A percentile compares a stretch with the other conserved stretches of the same genome.
Evolutionary conservation across 2,888 invertebrate genomes (phyloP).

Genomic region (Conchocele bisecta): DNA sequence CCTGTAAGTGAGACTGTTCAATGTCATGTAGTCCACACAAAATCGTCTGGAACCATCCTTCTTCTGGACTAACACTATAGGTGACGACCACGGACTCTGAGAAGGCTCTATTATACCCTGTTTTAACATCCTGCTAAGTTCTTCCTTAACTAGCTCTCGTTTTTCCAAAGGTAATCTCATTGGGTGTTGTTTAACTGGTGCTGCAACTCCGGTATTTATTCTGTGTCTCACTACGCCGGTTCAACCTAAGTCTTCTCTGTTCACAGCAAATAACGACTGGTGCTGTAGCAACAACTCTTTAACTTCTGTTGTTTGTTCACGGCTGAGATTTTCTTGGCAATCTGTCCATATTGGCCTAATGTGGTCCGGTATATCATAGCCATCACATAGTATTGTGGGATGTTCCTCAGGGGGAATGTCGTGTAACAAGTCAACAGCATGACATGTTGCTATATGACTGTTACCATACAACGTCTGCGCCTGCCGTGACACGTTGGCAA

Average conservation of each 20-base stretch:
- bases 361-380: conserved; percentile 6
- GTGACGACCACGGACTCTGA: conserved; percentile 77
- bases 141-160: not conserved
- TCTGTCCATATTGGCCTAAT: not conserved
- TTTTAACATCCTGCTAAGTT: conserved; percentile 19
- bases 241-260: conserved; percentile 1
- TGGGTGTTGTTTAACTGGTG: conserved; percentile 14
- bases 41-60: conserved; percentile 68
- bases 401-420: too few species aligned
- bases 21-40: conserved; percentile 67
- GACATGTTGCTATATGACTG: conserved; percentile 3
- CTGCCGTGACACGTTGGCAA: conserved; percentile 3
- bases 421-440: too few species aligned
- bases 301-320: not conserved
- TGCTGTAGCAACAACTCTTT: not conserved
- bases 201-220: conserved; percentile 1
- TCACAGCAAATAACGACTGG: not conserved
- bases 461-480: conserved; percentile 3
- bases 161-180: conserved; percentile 13
- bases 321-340: not conserved
- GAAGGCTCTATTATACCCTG: conserved; percentile 57
- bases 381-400: too few species aligned
- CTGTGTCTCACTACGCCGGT: not conserved
- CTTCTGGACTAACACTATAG: conserved; percentile 79
- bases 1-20: conserved; percentile 55